A percentile compares a stretch with the other conserved stretches of the same genome.
Conservation (phyloP, 2,797 vertebrate genomes). For the Melanotaenia parkinsoni region DNA sequence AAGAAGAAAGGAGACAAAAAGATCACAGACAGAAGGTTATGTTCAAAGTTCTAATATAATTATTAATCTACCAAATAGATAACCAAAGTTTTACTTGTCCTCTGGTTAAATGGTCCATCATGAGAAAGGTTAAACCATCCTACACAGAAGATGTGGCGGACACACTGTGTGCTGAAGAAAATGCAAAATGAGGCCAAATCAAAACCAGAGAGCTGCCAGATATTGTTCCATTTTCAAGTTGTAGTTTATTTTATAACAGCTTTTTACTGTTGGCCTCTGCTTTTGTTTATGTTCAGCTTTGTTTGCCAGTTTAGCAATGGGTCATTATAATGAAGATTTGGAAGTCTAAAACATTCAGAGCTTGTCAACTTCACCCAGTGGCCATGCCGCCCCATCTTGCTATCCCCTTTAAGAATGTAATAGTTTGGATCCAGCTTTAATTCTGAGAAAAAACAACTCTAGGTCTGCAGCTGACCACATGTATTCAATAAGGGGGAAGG, state of each 20-base stretch:
- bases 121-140: not conserved
- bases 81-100: not conserved
- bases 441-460: constrained; percentile 35
- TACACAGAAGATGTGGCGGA: not conserved
- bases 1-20: too few relatives aligned
- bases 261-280: constrained; percentile 19
- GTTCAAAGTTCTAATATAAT: not conserved
- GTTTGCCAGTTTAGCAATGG: constrained; percentile 37
- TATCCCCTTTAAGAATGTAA: constrained; percentile 29
- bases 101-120: not conserved
- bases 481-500: constrained; percentile 30
- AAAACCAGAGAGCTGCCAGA: not conserved
- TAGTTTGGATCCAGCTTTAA: constrained; percentile 37
- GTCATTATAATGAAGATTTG: constrained; percentile 35
- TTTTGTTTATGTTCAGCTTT: constrained; percentile 27
- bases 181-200: constrained; percentile 6
- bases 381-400: constrained; percentile 1
- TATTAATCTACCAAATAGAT: not conserved
- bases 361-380: constrained; percentile 37
- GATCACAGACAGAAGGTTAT: too few relatives aligned
- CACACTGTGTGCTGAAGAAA: not conserved
- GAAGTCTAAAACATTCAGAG: constrained; percentile 10
- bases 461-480: constrained; percentile 27
- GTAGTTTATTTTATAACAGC: constrained; percentile 12
- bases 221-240: constrained; percentile 6